Evolutionary conservation across 2,888 invertebrate species (phyloP).

Genomic region (Cetonia aurata): DNA sequence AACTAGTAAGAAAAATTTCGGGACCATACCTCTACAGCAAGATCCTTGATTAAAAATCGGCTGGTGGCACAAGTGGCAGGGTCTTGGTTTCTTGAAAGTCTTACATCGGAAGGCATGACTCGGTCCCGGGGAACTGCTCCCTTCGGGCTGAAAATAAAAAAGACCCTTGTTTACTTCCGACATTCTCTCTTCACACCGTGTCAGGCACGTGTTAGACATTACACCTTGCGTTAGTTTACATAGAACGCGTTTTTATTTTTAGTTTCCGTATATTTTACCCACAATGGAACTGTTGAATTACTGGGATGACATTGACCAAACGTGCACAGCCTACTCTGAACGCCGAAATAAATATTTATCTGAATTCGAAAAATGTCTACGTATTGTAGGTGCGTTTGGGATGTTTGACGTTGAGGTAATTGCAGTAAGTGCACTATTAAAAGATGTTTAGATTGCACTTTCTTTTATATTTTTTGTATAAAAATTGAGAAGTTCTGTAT

Average conservation of each 20-base stretch:
- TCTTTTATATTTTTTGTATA: too few relatives aligned
- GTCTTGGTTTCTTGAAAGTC: slow-evolving; percentile 79
- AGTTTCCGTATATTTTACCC: slow-evolving; percentile 40
- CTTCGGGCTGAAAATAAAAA: slow-evolving; percentile 75
- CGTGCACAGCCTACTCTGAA: slow-evolving; percentile 10
- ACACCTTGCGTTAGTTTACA: slow-evolving; percentile 36
- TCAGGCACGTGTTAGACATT: slow-evolving; percentile 41
- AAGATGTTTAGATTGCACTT: not conserved
- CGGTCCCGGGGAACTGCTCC: slow-evolving; percentile 73
- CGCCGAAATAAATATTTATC: slow-evolving; percentile 32
- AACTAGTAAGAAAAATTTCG: slow-evolving; percentile 40
- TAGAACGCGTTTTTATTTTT: slow-evolving; percentile 32
- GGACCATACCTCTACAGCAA: slow-evolving; percentile 79
- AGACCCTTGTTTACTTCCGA: slow-evolving; percentile 41
- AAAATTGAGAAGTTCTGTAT: too few relatives aligned
- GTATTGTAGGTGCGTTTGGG: not conserved
- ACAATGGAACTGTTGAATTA: slow-evolving; percentile 37
- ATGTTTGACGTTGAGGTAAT: slow-evolving; percentile 8
- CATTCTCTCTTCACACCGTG: slow-evolving; percentile 35
- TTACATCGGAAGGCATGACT: slow-evolving; percentile 82
- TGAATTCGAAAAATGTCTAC: slow-evolving; percentile 19
- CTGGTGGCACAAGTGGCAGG: slow-evolving; percentile 85
- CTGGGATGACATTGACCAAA: slow-evolving; percentile 32
- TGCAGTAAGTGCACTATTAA: not conserved
- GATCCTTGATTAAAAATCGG: slow-evolving; percentile 81